Evolutionary conservation across 2,888 invertebrate genomes (phyloP), one percentile per base, ranked within the genome.

Genomic region (Callosobruchus maculatus): DNA sequence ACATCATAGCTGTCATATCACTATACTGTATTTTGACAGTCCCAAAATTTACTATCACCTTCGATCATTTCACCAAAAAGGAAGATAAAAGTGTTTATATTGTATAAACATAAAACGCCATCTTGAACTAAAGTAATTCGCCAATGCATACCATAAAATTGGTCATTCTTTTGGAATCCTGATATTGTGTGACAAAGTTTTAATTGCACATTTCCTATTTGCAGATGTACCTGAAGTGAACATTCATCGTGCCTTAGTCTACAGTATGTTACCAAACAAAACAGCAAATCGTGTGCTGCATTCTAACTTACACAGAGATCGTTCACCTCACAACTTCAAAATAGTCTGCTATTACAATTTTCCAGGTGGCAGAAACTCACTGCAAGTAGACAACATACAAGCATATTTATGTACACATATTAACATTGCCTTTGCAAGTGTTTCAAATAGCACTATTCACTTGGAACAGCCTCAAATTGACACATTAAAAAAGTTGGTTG

Each of bases 381-480:
- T 82, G 83, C 80, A 85, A 84, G 80, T 81, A 78, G 73, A 81
- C 82, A 73, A 84, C 80, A 89, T 96, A 31, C 91, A 94, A 83
- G 91, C 94, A 22, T 86, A 90, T 80, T 88, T 96, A 74, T 97
- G 96, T 85, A 95, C 95, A 0, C 96, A 96, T 86, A 91, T 96
- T 76, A 94, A 94, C 84, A 87, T 95, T 74, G 96, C 93, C 69
- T 93, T 94, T 88, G 93, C 93, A 22, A 84, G 85, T 75, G 88
- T 96, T 68, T 83, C 85, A 3, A 91, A 94, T 81, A 90, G 90
- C 78, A 87, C 89, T 9, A 86, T 96, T 31, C 80, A 86, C 72
- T 86, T 94, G 26, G 88, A 89, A 18, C 83, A 88, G 3, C 78
- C 84, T 0, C 87, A 84, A 68, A 71, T 79, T n/a, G 76, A 80